Evolutionary conservation across 2,113 vertebrate species (phyloP).

Genomic region (Paramormyrops kingsleyae): DNA sequence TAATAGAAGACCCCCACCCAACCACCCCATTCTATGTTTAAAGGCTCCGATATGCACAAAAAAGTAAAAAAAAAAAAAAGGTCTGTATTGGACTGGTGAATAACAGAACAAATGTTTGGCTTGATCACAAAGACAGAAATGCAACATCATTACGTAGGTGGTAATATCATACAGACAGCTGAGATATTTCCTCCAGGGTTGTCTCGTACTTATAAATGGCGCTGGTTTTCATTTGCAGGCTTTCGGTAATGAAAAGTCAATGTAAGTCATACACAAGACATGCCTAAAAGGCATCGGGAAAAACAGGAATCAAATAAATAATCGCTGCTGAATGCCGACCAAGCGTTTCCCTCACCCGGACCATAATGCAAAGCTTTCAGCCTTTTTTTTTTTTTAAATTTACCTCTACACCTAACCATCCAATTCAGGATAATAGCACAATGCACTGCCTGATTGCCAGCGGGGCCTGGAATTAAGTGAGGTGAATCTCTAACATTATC

Average conservation of each 20-base stretch:
- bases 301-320: neutral
- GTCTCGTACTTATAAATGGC: neutral
- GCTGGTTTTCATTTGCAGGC: neutral
- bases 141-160: neutral
- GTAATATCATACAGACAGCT: conserved; percentile 12
- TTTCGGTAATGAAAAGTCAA: neutral
- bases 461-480: neutral
- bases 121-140: conserved; percentile 6
- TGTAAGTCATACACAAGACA: neutral
- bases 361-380: conserved; percentile 1
- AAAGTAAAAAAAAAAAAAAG: neutral
- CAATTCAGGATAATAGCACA: neutral
- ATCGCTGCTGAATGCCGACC: neutral
- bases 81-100: neutral
- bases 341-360: neutral
- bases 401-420: neutral
- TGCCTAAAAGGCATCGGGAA: neutral
- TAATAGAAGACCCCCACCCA: neutral
- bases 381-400: too few species aligned
- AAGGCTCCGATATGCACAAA: neutral
- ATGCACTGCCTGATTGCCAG: neutral
- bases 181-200: neutral
- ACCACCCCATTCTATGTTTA: neutral
- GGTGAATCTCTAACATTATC: neutral
- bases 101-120: conserved; percentile 13